Conservation (phyloP, 2,113 vertebrate genomes). For the Alaudala cheleensis region DNA sequence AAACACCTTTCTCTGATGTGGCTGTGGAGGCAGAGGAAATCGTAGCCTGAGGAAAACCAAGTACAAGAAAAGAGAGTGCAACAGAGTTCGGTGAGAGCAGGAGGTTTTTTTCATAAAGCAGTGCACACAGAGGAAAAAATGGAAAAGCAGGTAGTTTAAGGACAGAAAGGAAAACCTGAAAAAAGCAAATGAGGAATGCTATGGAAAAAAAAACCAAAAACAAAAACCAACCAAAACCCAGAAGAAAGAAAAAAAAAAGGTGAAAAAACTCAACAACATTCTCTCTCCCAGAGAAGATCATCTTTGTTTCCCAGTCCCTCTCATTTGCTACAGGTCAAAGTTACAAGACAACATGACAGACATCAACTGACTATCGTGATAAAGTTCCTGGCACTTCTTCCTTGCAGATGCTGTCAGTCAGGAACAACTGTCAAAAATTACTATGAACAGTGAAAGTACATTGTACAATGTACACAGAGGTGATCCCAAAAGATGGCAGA, state of each 20-base stretch:
- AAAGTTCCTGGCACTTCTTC: background rate
- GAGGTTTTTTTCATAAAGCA: background rate
- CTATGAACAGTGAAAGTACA: background rate
- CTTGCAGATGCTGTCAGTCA: background rate
- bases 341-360: background rate
- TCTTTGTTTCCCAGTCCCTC: background rate
- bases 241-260: background rate
- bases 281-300: background rate
- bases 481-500: background rate
- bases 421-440: background rate
- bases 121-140: background rate
- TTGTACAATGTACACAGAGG: background rate
- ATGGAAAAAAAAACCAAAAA: background rate
- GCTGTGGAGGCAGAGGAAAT: background rate
- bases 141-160: background rate
- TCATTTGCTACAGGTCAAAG: background rate
- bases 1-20: background rate
- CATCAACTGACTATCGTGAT: background rate
- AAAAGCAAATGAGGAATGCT: background rate
- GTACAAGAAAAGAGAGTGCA: background rate
- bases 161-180: background rate
- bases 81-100: fast-evolving
- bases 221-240: background rate
- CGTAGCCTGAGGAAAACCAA: background rate
- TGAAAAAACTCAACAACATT: background rate